Percentiles rank a stretch among this genome's conserved stretches.
phyloP scores from a whole-genome alignment of 2,113 vertebrate genomes.

The Gnathonemus longibarbis region DNA sequence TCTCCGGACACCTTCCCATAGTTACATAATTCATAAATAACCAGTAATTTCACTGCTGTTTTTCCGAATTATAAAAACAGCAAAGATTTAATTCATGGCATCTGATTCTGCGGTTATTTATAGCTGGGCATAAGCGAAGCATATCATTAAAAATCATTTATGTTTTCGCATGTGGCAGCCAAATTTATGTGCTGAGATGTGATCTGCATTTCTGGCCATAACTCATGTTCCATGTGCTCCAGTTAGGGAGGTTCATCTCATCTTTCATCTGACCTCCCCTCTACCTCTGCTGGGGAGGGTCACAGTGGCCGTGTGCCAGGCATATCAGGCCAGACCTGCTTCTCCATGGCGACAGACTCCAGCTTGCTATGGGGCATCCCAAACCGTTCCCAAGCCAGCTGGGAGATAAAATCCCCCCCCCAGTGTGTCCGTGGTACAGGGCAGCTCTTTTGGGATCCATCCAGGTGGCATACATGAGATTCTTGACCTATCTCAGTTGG shows the following conservation, averaged over 20 bases:
- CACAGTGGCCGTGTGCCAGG: background rate
- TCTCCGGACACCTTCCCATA: background rate
- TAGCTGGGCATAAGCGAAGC: background rate
- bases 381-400: background rate
- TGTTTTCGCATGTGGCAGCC: background rate
- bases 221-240: background rate
- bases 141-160: background rate
- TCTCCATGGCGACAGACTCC: background rate
- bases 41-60: conserved; percentile 1
- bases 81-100: background rate
- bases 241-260: background rate
- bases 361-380: background rate
- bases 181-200: background rate
- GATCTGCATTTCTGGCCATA: background rate
- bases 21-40: background rate
- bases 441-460: background rate
- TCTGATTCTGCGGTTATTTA: background rate
- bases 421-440: background rate
- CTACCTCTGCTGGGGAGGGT: background rate
- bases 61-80: background rate
- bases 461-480: background rate
- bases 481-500: background rate
- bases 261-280: background rate
- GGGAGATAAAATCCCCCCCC: background rate
- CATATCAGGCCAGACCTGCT: background rate